These are phyloP conservation scores for Dascyllus trimaculatus DNA, from an alignment of 2,113 vertebrate species.

Conservation along the genomic window DNA sequence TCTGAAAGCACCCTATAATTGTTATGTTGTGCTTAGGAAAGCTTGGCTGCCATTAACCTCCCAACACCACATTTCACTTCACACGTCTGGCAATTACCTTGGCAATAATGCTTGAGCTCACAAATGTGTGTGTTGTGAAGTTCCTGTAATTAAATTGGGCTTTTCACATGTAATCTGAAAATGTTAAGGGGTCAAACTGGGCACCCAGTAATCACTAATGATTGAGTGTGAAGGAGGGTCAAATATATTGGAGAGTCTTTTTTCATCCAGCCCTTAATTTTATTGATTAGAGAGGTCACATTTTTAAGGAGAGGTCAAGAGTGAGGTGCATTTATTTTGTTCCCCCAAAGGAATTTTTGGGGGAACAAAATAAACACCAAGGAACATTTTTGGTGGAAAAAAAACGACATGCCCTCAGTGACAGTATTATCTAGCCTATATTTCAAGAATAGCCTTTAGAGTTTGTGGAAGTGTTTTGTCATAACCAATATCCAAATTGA, in stretches of 20 bases:
- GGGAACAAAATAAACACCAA: too few relatives aligned
- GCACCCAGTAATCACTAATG: slow-evolving; percentile 65
- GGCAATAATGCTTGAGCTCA: slow-evolving; percentile 67
- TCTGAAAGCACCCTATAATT: slow-evolving; percentile 86
- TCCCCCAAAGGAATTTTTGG: slow-evolving; percentile 50
- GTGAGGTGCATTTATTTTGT: slow-evolving; percentile 61
- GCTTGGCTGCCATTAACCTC: slow-evolving; percentile 90
- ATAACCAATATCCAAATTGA: too few relatives aligned
- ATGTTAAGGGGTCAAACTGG: slow-evolving; percentile 67
- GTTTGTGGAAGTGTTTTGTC: too few relatives aligned
- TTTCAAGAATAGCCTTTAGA: neutral
- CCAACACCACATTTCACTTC: slow-evolving; percentile 84
- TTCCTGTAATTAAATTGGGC: slow-evolving; percentile 82
- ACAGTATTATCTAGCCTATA: neutral
- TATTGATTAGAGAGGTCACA: slow-evolving; percentile 67
- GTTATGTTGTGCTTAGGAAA: slow-evolving; percentile 86
- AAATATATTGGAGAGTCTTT: slow-evolving; percentile 33
- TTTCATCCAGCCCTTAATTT: slow-evolving; percentile 58
- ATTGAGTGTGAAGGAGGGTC: slow-evolving; percentile 74
- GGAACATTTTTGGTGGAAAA: slow-evolving; percentile 52
- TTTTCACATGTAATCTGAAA: slow-evolving; percentile 82
- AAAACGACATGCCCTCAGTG: neutral
- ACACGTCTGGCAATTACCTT: slow-evolving; percentile 79
- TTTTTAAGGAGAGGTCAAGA: slow-evolving; percentile 66
- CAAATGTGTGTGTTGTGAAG: slow-evolving; percentile 74